Evolutionary conservation across 2,797 vertebrate species (phyloP).

Genomic region (Macroramphosus scolopax): DNA sequence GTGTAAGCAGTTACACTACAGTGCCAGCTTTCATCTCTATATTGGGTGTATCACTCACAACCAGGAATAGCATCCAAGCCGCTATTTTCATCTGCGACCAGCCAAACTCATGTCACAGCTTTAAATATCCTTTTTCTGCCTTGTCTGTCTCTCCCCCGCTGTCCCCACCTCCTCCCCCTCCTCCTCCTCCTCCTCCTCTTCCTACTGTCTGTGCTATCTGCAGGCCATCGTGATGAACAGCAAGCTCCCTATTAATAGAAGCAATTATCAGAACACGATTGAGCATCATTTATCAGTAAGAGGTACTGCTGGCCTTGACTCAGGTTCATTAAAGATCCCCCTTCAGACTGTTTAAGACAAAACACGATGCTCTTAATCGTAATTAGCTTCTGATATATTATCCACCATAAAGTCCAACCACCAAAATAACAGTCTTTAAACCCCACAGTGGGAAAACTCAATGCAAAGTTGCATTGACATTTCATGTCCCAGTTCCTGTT

Average conservation of each 20-base stretch:
- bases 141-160: neutral
- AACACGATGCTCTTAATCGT: too few species aligned
- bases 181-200: neutral
- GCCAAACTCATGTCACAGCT: conserved; percentile 52
- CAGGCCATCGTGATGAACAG: conserved; percentile 45
- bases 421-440: too few species aligned
- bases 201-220: conserved; percentile 20
- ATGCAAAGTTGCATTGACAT: too few species aligned
- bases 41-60: conserved; percentile 43
- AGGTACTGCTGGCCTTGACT: too few species aligned
- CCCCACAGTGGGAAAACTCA: too few species aligned
- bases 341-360: too few species aligned
- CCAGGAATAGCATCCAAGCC: conserved; percentile 57
- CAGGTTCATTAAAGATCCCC: too few species aligned
- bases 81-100: conserved; percentile 62
- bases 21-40: conserved; percentile 52
- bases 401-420: too few species aligned
- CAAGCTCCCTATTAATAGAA: conserved; percentile 63
- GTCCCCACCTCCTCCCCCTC: neutral
- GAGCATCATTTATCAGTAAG: conserved; percentile 34
- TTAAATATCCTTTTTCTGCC: conserved; percentile 44
- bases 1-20: conserved; percentile 30
- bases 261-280: conserved; percentile 39
- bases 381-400: too few species aligned
- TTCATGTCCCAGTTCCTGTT: too few species aligned